phyloP scores from a whole-genome alignment of 1,140 invertebrate genomes.

The Temnothorax curvispinosus region DNA sequence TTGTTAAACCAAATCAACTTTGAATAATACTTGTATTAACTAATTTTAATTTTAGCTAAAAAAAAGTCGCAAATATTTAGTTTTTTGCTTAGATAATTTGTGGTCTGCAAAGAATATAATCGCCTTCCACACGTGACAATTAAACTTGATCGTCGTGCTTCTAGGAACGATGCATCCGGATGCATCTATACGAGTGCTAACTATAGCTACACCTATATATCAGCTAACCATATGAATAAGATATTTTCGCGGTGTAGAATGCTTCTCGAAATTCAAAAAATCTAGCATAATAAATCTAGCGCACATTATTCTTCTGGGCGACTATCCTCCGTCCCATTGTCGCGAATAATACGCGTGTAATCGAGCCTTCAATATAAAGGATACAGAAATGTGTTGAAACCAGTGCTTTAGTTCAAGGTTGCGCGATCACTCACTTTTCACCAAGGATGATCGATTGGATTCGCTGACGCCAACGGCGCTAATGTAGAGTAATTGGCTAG shows the following conservation, averaged over 20 bases:
- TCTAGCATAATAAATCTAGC: background rate
- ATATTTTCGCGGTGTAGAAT: background rate
- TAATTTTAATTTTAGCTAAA: background rate
- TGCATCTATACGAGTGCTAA: background rate
- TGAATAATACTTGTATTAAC: background rate
- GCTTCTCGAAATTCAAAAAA: background rate
- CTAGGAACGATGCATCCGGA: background rate
- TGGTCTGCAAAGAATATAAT: background rate
- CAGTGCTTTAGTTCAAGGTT: slow-evolving; percentile 24
- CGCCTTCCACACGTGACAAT: background rate
- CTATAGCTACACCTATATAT: background rate
- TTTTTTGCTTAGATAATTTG: background rate
- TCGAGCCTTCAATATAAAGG: slow-evolving; percentile 41
- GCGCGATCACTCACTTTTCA: slow-evolving; percentile 49
- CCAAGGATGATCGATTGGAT: slow-evolving; percentile 52
- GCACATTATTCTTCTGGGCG: background rate
- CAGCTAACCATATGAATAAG: background rate
- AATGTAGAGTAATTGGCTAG: slow-evolving; percentile 27
- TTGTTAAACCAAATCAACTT: background rate
- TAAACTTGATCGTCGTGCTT: background rate
- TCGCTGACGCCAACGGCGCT: background rate
- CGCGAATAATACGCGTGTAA: slow-evolving; percentile 13
- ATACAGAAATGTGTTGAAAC: slow-evolving; percentile 56
- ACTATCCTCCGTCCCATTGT: slow-evolving; percentile 19
- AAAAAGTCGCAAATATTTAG: background rate